These are phyloP conservation scores for Anthrax anthrax DNA, from an alignment of 2,888 invertebrate genomes.

Conservation along the genomic window DNA sequence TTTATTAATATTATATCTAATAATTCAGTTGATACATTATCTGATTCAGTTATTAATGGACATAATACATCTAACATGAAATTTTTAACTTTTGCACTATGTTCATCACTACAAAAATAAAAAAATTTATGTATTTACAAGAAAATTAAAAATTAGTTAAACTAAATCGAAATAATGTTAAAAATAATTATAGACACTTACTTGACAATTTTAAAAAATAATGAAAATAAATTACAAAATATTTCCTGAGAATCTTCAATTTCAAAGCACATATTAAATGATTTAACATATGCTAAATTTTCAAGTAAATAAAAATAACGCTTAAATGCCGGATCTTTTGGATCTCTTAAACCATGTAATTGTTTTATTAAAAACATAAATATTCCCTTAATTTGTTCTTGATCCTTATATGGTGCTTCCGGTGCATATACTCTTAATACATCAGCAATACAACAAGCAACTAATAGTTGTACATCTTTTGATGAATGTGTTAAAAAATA, in stretches of 20 bases:
- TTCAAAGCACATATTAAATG: conserved; percentile 98
- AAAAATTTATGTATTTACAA: not conserved
- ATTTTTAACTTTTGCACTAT: conserved; percentile 88
- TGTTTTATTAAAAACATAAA: conserved; percentile 92
- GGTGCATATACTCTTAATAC: conserved; percentile 93
- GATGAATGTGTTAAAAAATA: conserved; percentile 80
- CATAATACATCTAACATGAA: conserved; percentile 94
- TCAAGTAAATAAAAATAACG: conserved; percentile 93
- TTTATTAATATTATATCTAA: conserved; percentile 87
- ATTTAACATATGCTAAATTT: conserved; percentile 94
- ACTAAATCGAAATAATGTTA: not conserved
- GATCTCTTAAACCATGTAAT: conserved; percentile 82
- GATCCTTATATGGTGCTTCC: conserved; percentile 93
- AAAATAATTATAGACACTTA: conserved; percentile 37
- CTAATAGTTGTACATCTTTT: conserved; percentile 83
- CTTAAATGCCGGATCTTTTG: conserved; percentile 94
- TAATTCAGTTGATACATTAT: conserved; percentile 85
- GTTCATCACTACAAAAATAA: conserved; percentile 60
- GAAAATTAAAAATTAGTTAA: not conserved
- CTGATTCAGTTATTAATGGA: conserved; percentile 89
- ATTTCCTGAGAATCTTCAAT: conserved; percentile 95
- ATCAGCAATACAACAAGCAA: conserved; percentile 96
- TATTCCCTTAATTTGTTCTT: conserved; percentile 79
- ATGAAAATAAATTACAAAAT: conserved; percentile 80
- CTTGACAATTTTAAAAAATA: conserved; percentile 95